These are phyloP conservation scores for Oopsacas minuta DNA, from an alignment of 37 sponge, comb jelly and placozoan genomes.

Conservation along the genomic window DNA sequence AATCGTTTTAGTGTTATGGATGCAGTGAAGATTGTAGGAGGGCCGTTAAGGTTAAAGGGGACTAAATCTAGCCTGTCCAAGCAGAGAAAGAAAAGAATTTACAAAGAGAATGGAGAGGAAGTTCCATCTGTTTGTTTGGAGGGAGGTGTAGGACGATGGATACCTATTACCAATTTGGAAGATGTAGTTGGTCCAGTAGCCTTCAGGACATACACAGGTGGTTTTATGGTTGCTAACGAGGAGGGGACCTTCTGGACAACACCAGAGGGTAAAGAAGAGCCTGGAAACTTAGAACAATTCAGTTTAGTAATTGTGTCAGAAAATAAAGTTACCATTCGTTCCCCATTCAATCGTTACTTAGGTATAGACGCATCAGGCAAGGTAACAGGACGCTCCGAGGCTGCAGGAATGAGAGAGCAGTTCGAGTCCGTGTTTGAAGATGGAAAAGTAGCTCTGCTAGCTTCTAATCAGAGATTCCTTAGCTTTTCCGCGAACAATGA, in stretches of 20 bases:
- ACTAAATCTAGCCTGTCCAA: background rate
- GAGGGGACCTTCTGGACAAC: background rate
- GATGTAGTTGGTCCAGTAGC: background rate
- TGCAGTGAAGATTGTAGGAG: conserved; percentile 9
- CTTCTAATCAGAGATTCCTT: background rate
- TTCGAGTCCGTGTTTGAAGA: background rate
- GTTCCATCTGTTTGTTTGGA: background rate
- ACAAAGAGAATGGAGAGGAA: background rate
- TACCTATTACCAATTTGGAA: background rate
- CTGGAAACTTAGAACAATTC: background rate
- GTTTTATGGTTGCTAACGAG: background rate
- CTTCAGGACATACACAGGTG: background rate
- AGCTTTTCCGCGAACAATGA: background rate
- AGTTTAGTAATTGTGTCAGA: conserved; percentile 7
- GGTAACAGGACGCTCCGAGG: background rate
- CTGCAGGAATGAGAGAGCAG: background rate
- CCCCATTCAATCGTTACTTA: background rate
- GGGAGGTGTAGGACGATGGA: background rate
- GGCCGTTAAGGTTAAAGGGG: background rate
- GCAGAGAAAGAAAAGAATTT: background rate
- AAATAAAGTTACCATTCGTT: background rate
- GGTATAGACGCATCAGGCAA: background rate
- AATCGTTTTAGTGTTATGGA: background rate
- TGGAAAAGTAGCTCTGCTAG: background rate
- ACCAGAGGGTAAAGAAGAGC: background rate